These are phyloP conservation scores for Dasyurus viverrinus DNA, from an alignment of 2,113 vertebrate species.

Conservation along the genomic window DNA sequence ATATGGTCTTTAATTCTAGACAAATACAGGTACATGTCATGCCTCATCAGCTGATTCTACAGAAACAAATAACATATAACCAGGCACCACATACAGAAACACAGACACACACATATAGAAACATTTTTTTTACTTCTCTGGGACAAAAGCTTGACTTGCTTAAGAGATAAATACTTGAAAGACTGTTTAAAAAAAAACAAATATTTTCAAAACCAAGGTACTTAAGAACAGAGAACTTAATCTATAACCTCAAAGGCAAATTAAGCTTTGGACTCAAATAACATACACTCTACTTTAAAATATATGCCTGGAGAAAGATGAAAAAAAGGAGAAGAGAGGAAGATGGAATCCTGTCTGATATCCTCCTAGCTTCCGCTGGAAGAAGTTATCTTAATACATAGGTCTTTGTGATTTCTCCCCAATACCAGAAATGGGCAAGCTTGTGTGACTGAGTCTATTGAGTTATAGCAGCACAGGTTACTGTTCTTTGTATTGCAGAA, in stretches of 20 bases:
- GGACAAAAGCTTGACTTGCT: background rate
- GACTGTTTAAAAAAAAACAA: background rate
- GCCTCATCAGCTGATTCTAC: slow-evolving; percentile 19
- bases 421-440: slow-evolving; percentile 12
- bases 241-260: slow-evolving; percentile 36
- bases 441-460: slow-evolving; percentile 2
- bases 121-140: background rate
- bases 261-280: slow-evolving; percentile 54
- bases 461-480: slow-evolving; percentile 5
- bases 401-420: background rate
- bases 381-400: background rate
- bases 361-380: slow-evolving; percentile 19
- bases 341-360: background rate
- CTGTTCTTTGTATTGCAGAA: background rate
- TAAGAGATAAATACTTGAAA: slow-evolving; percentile 10
- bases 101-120: background rate
- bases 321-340: background rate
- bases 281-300: slow-evolving; percentile 30
- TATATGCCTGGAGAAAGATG: background rate
- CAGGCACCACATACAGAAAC: background rate
- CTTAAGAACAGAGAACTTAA: slow-evolving; percentile 24
- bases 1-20: slow-evolving; percentile 51
- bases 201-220: background rate
- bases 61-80: slow-evolving; percentile 5
- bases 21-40: slow-evolving; percentile 41